Evolutionary conservation across 1,140 invertebrate species (phyloP).

Genomic region (Cepaea nemoralis): DNA sequence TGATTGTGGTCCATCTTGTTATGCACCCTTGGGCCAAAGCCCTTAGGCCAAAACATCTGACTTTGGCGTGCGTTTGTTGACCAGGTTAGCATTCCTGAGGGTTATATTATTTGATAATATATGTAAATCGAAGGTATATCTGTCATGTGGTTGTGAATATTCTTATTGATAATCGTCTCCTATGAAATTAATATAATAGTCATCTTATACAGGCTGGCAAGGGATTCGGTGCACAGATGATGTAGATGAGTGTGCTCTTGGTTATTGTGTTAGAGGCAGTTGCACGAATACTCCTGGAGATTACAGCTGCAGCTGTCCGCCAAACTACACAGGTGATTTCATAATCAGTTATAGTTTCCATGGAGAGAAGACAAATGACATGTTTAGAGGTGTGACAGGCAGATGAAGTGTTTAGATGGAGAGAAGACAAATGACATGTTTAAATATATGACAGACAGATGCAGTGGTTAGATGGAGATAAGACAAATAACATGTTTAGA

Average conservation of each 20-base stretch:
- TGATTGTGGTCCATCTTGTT: too few relatives aligned
- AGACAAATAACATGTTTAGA: too few relatives aligned
- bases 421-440: too few relatives aligned
- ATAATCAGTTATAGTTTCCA: too few relatives aligned
- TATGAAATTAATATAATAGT: too few relatives aligned
- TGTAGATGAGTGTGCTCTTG: constrained; percentile 75
- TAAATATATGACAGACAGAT: background rate
- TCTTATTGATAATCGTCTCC: too few relatives aligned
- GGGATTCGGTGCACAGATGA: constrained; percentile 52
- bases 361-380: background rate
- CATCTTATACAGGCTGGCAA: constrained; percentile 48
- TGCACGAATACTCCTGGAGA: constrained; percentile 52
- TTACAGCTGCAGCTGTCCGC: constrained; percentile 75
- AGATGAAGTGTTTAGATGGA: background rate
- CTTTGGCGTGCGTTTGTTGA: too few relatives aligned
- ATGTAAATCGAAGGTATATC: background rate
- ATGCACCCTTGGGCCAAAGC: too few relatives aligned
- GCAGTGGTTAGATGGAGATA: too few relatives aligned
- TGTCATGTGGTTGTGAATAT: background rate
- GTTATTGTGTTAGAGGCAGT: constrained; percentile 66
- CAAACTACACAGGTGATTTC: constrained; percentile 34
- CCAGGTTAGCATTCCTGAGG: too few relatives aligned
- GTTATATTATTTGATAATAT: background rate
- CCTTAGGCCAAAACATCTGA: too few relatives aligned
- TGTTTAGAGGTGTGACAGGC: too few relatives aligned